Evolutionary conservation across 2,797 vertebrate species (phyloP).

Genomic region (Sciurus carolinensis): DNA sequence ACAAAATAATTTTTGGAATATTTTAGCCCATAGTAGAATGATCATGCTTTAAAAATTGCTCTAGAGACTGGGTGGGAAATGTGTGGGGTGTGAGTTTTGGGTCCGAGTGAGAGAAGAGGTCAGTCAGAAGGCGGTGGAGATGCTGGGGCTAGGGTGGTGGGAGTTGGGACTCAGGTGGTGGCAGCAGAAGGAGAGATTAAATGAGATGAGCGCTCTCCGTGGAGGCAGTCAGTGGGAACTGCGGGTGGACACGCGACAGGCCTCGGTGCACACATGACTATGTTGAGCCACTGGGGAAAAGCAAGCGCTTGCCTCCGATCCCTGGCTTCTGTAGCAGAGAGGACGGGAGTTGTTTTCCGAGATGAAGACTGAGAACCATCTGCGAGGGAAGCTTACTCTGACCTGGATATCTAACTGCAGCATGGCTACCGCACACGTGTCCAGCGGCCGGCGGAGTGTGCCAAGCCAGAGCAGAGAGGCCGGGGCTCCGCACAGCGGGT

Average conservation of each 20-base stretch:
- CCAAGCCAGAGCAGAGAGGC: neutral
- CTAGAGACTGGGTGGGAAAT: neutral
- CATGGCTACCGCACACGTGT: rapidly evolving
- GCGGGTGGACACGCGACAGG: neutral
- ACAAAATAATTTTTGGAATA: neutral
- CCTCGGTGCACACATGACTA: neutral
- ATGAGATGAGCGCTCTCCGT: neutral
- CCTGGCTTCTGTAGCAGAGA: neutral
- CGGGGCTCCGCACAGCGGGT: neutral
- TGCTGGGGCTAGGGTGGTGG: neutral
- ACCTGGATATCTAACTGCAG: neutral
- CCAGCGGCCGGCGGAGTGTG: neutral
- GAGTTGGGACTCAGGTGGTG: neutral
- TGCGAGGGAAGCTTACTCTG: neutral
- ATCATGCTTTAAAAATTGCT: neutral
- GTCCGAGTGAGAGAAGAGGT: neutral
- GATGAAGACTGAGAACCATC: neutral
- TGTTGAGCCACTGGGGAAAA: neutral
- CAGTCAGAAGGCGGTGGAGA: neutral
- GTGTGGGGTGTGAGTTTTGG: neutral
- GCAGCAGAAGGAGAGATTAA: neutral
- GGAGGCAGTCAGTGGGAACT: neutral
- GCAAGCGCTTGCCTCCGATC: neutral
- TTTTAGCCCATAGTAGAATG: neutral
- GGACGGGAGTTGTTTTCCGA: neutral